Evolutionary conservation across 2,888 invertebrate species (phyloP), one percentile per base, ranked within the genome.

Genomic region (Erynnis tages): DNA sequence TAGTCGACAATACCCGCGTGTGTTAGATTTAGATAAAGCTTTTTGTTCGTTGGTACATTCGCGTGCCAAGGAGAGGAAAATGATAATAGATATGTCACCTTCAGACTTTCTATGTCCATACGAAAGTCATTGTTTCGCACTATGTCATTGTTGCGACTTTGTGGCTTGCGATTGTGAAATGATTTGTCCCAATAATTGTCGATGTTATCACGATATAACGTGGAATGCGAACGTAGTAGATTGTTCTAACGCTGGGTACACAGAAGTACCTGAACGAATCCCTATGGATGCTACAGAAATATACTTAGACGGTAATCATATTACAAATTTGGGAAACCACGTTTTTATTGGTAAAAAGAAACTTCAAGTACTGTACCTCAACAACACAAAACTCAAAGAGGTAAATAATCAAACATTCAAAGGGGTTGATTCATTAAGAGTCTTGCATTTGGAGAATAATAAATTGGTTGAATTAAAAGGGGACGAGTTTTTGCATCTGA

Each of bases 281-380:
- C 96, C 96, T 16, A 96, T 96, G 95, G 96, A 96, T 80, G 95
- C 96, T 50, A 96, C 96, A 41, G 95, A 96, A 85, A 94, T 96
- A 70, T 95, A 95, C 87, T 91, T 97, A 70, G 96, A 96, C 79
- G 96, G 96, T 43, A 95, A 96, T 81, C 90, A 94, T 71, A 91
- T 96, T 61, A 93, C 93, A 56, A 92, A 94, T 70, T 90, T 97
- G 57, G 93, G 94, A 63, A 94, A 94, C 82, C 95, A 96, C 82
- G 93, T 94, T 60, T 96, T 97, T 82, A 94, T 96, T 73, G 96
- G 95, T 29, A 94, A 95, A 81, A 95, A 95, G 79, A 94, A 94
- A 79, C 88, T 96, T 56, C 92, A 94, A 81, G 92, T 94, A 58
- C 88, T 96, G 54, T 95, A 91, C 80, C 88, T 96, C 62, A 96